Percentiles rank a stretch among this genome's conserved stretches.
phyloP scores from a whole-genome alignment of 2,888 invertebrate genomes.

The Aspidiotus destructor region DNA sequence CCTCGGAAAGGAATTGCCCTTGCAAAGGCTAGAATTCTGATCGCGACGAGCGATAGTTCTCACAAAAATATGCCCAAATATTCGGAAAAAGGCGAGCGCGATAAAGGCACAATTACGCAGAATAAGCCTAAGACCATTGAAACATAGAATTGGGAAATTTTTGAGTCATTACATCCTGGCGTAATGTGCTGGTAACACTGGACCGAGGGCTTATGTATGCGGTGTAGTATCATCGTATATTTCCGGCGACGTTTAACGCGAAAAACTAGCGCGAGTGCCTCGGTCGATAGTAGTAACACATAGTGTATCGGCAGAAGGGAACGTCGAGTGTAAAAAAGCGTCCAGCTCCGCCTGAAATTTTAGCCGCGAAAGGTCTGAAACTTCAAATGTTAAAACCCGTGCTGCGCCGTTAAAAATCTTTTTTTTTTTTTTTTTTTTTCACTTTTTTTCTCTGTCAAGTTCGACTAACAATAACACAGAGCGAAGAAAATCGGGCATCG shows the following conservation, averaged over 20 bases:
- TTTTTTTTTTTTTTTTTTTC: neutral
- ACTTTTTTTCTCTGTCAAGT: neutral
- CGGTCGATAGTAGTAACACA: conserved; percentile 24
- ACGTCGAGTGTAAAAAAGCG: conserved; percentile 26
- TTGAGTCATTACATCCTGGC: no score
- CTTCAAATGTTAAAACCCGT: neutral
- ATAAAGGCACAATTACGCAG: no score
- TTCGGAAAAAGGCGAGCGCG: no score
- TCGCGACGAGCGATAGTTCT: no score
- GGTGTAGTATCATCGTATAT: conserved; percentile 28
- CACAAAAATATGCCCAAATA: no score
- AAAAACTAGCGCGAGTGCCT: conserved; percentile 21
- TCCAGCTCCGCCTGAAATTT: conserved; percentile 25
- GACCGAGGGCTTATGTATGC: conserved; percentile 15
- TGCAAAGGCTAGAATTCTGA: no score
- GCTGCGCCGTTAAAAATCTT: neutral
- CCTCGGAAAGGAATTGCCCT: no score
- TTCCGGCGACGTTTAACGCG: conserved; percentile 27
- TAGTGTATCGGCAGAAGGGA: conserved; percentile 21
- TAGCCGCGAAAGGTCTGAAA: conserved; percentile 17
- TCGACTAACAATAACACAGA: neutral
- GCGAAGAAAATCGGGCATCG: neutral
- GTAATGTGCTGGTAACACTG: conserved; percentile 7
- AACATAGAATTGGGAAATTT: no score
- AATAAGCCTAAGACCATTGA: no score